Evolutionary conservation across 2,797 vertebrate genomes (phyloP), one percentile per base, ranked within the genome.

Genomic region (Hemibagrus guttatus): DNA sequence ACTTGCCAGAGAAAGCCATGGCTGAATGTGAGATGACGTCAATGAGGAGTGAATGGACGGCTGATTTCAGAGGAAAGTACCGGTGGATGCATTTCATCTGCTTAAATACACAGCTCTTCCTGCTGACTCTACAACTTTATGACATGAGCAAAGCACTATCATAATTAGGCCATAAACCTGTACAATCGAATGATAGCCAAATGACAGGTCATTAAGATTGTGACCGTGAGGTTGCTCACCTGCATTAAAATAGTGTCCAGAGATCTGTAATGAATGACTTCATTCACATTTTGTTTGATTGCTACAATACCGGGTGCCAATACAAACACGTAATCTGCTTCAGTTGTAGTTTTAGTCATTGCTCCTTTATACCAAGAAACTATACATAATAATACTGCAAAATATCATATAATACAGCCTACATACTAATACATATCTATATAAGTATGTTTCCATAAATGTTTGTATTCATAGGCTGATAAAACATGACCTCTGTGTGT

Each of bases 1-100:
- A 99, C 95, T 93, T 97, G 94, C 98, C 98, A 5, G 90, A 1
- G 58, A 98, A 99, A 91, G 96, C 94, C 98, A 99, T 99, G 80
- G 75, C 92, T 90, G 84, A 46, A 23, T 61, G 66, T n/a, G 66
- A 46, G 87, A 72, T 86, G 83, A 68, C 71, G 88, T 88, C 87
- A 86, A 86, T 86, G 83, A 82, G 66, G 87, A 80, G 88, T 84
- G 66, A 83, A 89, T 75, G 80, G 88, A 92, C 91, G 92, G 86
- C 85, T 79, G 78, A 90, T 90, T 92, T 87, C 90, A 89, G 82
- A 91, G 79, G 87, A 91, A 93, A 90, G 94, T 71, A 6, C 66
- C 14, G 1, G 8, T 12, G 71, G 84, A 79, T 23, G 4, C 35
- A 81, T 83, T 86, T 69, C 71, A 71, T 69, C 80, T 84, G 63